These are phyloP conservation scores for Sorex fumeus DNA, from an alignment of 2,113 vertebrate genomes.

Conservation along the genomic window DNA sequence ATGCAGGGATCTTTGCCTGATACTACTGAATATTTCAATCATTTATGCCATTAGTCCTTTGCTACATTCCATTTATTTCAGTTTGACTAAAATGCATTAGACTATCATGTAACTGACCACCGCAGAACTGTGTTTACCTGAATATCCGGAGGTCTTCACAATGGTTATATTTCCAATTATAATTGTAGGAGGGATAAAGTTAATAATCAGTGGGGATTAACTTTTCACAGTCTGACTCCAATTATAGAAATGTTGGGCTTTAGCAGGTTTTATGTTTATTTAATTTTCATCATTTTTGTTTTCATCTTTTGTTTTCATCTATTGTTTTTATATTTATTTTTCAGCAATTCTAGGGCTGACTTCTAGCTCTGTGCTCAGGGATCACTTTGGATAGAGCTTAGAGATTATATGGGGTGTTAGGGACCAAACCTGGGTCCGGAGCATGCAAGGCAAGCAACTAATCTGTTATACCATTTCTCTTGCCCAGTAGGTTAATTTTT, in stretches of 20 bases:
- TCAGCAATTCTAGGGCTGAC: too few relatives aligned
- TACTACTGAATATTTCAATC: neutral
- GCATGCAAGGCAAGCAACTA: too few relatives aligned
- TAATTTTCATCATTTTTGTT: too few relatives aligned
- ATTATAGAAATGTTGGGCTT: neutral
- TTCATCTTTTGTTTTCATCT: too few relatives aligned
- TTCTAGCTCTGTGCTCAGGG: too few relatives aligned
- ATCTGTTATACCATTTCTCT: too few relatives aligned
- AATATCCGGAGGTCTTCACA: neutral
- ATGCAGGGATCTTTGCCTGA: neutral
- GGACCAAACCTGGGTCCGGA: too few relatives aligned
- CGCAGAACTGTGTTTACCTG: neutral
- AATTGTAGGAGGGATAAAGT: neutral
- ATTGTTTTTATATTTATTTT: too few relatives aligned
- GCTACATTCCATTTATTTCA: neutral
- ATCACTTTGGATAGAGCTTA: too few relatives aligned
- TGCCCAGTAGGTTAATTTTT: too few relatives aligned
- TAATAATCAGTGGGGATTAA: slow-evolving; percentile 30
- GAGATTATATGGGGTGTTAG: too few relatives aligned
- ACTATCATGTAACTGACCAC: neutral
- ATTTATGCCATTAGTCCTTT: neutral
- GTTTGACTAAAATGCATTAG: neutral
- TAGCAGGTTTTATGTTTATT: neutral
- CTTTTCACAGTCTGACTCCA: neutral
- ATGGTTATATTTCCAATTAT: neutral